phyloP scores from a whole-genome alignment of 1,140 invertebrate species.

The Drosophila pseudoobscura region DNA sequence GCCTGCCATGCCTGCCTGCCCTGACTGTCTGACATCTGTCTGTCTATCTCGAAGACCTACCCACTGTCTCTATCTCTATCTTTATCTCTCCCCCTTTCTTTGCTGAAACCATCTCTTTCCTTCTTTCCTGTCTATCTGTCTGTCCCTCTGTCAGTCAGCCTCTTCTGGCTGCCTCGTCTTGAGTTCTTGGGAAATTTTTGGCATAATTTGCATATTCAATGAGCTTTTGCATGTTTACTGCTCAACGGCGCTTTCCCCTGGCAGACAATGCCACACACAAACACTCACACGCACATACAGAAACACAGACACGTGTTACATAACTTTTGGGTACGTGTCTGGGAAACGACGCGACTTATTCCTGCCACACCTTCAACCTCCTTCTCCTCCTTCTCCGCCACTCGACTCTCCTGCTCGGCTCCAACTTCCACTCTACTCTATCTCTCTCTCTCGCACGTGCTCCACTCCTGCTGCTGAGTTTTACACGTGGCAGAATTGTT shows the following conservation, averaged over 20 bases:
- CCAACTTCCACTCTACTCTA: background rate
- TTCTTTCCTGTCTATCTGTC: background rate
- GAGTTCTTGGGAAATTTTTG: constrained; percentile 57
- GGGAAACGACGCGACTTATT: constrained; percentile 55
- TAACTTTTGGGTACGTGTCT: constrained; percentile 69
- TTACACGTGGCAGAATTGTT: constrained; percentile 79
- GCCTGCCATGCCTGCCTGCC: constrained; percentile 26
- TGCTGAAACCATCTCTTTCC: background rate
- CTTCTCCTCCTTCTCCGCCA: background rate
- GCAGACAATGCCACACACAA: background rate
- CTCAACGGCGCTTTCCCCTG: constrained; percentile 1
- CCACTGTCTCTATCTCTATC: background rate
- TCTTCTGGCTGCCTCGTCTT: constrained; percentile 29
- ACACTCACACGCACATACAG: constrained; percentile 4
- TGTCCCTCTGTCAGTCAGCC: constrained; percentile 28
- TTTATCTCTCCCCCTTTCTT: background rate
- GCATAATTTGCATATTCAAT: constrained; percentile 81
- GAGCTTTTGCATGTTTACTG: constrained; percentile 54
- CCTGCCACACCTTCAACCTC: constrained; percentile 20
- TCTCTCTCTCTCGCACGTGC: background rate
- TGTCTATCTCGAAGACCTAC: constrained; percentile 25
- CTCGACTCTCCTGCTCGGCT: background rate
- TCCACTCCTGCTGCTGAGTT: constrained; percentile 3
- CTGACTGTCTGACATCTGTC: constrained; percentile 70
- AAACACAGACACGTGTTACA: constrained; percentile 56